Evolutionary conservation across 53 echinoderm and acorn worm genomes (phyloP).

Genomic region (Holothuria leucospilota): DNA sequence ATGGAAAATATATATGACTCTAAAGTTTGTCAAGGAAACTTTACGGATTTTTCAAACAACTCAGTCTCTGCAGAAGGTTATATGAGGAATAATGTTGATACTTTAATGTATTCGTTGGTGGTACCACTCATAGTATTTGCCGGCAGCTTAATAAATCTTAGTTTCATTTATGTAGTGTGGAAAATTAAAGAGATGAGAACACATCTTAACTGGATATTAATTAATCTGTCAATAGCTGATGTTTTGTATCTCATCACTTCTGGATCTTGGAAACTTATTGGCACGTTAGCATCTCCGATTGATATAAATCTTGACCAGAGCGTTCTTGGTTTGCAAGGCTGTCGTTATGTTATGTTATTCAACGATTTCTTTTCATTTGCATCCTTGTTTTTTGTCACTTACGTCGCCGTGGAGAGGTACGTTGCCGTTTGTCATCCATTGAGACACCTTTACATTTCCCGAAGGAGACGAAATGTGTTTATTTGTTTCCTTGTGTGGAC

Average conservation of each 20-base stretch:
- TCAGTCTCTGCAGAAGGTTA: neutral
- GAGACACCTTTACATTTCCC: neutral
- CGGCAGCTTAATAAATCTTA: neutral
- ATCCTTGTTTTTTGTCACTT: constrained; percentile 28
- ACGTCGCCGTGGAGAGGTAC: constrained; percentile 17
- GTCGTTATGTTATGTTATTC: constrained; percentile 5
- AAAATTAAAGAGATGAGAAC: constrained; percentile 29
- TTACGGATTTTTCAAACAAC: too few species aligned
- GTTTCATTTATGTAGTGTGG: constrained; percentile 38
- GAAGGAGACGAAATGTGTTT: neutral
- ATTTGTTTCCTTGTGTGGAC: constrained; percentile 2
- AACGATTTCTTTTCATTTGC: constrained; percentile 25
- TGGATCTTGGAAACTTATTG: neutral
- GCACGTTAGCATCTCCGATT: neutral
- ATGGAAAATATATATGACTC: too few species aligned
- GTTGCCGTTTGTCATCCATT: constrained; percentile 16
- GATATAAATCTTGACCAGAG: constrained; percentile 4
- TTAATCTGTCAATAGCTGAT: constrained; percentile 31
- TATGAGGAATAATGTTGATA: constrained; percentile 17
- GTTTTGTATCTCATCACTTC: constrained; percentile 1
- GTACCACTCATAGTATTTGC: neutral
- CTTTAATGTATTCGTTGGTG: neutral
- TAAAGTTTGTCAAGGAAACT: too few species aligned
- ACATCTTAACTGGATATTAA: constrained; percentile 19
- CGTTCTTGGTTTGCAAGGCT: neutral